A percentile compares a stretch with the other conserved stretches of the same genome.
phyloP scores from a whole-genome alignment of 2,113 vertebrate genomes.

The Dunckerocampus dactyliophorus region DNA sequence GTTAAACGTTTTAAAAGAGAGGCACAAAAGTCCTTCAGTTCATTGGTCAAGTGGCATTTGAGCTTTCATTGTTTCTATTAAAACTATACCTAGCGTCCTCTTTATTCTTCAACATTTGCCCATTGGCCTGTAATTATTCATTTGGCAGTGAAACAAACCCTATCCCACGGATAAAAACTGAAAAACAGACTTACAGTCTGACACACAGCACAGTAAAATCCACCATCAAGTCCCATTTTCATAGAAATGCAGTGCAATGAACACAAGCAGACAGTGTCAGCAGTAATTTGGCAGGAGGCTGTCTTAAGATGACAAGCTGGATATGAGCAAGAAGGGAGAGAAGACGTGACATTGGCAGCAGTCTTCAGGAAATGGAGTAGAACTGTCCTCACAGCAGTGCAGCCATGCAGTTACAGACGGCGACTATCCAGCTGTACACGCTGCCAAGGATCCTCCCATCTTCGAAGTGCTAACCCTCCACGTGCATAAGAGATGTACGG shows the following conservation, averaged over 20 bases:
- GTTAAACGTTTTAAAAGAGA: neutral
- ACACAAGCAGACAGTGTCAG: neutral
- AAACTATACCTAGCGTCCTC: neutral
- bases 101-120: neutral
- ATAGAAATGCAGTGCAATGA: neutral
- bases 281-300: conserved; percentile 3
- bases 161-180: conserved; percentile 7
- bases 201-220: conserved; percentile 3
- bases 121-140: neutral
- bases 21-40: neutral
- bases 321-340: neutral
- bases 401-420: conserved; percentile 21
- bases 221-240: neutral
- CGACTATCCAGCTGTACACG: conserved; percentile 24
- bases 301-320: conserved; percentile 2
- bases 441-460: conserved; percentile 20
- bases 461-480: conserved; percentile 15
- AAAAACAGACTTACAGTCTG: too few species aligned
- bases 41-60: neutral
- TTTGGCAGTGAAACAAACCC: conserved; percentile 28
- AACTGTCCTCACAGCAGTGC: conserved; percentile 16
- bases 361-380: conserved; percentile 6
- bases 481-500: conserved; percentile 15
- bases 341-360: conserved; percentile 13
- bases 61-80: neutral